phyloP scores from a whole-genome alignment of 2,888 invertebrate species.

The Torymus aiolomorphi region DNA sequence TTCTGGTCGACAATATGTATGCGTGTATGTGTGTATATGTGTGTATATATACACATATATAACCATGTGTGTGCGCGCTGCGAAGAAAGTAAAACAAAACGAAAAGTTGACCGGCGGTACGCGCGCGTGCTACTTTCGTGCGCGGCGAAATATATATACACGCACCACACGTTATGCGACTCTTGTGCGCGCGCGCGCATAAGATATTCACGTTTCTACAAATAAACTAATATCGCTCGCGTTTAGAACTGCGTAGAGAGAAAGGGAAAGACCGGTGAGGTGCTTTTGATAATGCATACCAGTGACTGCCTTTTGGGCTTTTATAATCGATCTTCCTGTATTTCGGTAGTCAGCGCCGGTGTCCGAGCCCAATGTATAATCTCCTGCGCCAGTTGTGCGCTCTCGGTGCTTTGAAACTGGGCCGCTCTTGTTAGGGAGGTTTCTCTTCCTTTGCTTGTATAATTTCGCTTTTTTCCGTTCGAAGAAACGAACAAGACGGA shows the following conservation, averaged over 20 bases:
- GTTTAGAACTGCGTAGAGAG: background rate
- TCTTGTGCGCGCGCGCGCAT: background rate
- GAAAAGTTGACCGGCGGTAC: constrained; percentile 33
- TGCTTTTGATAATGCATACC: no score
- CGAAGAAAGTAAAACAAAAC: constrained; percentile 44
- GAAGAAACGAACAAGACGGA: no score
- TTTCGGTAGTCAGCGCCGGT: no score
- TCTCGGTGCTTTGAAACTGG: constrained; percentile 12
- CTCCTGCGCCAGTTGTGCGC: background rate
- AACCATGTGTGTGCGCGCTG: background rate
- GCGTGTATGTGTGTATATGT: no score
- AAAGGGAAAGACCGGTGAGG: background rate
- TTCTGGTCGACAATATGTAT: no score
- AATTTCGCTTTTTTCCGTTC: background rate
- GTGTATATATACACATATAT: no score
- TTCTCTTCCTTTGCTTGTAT: constrained; percentile 1
- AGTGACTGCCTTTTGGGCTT: no score
- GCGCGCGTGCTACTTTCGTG: background rate
- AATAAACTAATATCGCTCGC: constrained; percentile 29
- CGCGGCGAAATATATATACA: constrained; percentile 3
- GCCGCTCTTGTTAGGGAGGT: constrained; percentile 25
- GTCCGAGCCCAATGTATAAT: constrained; percentile 11
- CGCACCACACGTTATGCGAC: constrained; percentile 20
- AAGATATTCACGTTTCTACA: constrained; percentile 41
- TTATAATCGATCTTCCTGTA: no score